Evolutionary conservation across 2,113 vertebrate genomes (phyloP).

Genomic region (Muntiacus muntjak): DNA sequence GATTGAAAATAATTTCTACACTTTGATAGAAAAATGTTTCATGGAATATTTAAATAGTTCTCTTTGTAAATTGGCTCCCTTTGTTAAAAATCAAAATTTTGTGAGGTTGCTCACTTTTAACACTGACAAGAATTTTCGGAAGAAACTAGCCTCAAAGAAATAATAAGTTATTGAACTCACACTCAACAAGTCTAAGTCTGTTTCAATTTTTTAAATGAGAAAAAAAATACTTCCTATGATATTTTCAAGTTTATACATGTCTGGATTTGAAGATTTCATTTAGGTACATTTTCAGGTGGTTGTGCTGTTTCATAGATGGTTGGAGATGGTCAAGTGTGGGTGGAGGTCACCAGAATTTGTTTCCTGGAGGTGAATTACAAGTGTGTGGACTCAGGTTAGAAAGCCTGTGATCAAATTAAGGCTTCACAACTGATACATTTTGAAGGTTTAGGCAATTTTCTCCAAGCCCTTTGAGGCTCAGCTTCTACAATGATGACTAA

Average conservation of each 20-base stretch:
- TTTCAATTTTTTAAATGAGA: not conserved
- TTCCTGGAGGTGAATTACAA: not conserved
- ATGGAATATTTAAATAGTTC: conserved; percentile 63
- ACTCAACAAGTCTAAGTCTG: not conserved
- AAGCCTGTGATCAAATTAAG: not conserved
- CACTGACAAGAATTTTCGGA: conserved; percentile 54
- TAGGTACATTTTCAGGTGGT: not conserved
- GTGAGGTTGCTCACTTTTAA: conserved; percentile 38
- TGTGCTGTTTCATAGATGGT: not conserved
- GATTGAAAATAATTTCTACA: conserved; percentile 57
- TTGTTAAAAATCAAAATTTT: conserved; percentile 72
- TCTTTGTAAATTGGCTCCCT: conserved; percentile 65
- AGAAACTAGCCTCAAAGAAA: conserved; percentile 57
- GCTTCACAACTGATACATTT: not conserved
- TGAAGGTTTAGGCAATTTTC: not conserved
- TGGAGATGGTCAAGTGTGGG: not conserved
- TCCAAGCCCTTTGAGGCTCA: not conserved
- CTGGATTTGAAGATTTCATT: not conserved
- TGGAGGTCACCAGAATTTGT: not conserved
- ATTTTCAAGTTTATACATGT: not conserved
- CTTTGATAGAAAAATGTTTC: conserved; percentile 50
- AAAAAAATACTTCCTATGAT: not conserved
- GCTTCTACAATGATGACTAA: not conserved
- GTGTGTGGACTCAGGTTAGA: not conserved
- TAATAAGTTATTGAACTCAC: conserved; percentile 60